phyloP scores from a whole-genome alignment of 2,113 vertebrate genomes.

The Cacatua alba region DNA sequence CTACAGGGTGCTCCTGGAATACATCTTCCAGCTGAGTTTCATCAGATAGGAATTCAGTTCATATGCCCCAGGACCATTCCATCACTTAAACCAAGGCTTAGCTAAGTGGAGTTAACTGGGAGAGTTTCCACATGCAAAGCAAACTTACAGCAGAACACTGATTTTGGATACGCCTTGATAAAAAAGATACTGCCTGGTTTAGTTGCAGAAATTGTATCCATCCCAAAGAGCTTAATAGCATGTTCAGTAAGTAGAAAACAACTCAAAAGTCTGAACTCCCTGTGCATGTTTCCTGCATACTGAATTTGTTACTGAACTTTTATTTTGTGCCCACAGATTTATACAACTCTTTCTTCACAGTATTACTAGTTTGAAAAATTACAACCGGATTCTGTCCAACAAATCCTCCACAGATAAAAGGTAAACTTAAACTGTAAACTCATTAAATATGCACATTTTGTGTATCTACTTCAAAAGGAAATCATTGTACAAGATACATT shows the following conservation, averaged over 20 bases:
- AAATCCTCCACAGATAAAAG: slow-evolving; percentile 21
- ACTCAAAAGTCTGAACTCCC: neutral
- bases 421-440: slow-evolving; percentile 46
- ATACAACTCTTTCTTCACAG: neutral
- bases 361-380: neutral
- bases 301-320: neutral
- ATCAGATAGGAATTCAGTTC: neutral
- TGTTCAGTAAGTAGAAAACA: neutral
- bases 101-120: neutral
- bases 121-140: neutral
- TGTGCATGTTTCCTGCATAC: neutral
- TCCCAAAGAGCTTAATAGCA: neutral
- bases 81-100: neutral
- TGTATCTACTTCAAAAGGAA: slow-evolving; percentile 55
- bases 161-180: neutral
- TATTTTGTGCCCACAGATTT: neutral
- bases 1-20: neutral
- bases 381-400: neutral
- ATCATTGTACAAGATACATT: neutral
- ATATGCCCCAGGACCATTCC: neutral
- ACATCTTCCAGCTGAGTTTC: neutral
- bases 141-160: neutral
- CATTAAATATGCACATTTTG: slow-evolving; percentile 48
- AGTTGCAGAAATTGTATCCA: neutral
- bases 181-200: neutral